Conservation (phyloP, 2,888 invertebrate genomes). For the Diaprepes abbreviatus region DNA sequence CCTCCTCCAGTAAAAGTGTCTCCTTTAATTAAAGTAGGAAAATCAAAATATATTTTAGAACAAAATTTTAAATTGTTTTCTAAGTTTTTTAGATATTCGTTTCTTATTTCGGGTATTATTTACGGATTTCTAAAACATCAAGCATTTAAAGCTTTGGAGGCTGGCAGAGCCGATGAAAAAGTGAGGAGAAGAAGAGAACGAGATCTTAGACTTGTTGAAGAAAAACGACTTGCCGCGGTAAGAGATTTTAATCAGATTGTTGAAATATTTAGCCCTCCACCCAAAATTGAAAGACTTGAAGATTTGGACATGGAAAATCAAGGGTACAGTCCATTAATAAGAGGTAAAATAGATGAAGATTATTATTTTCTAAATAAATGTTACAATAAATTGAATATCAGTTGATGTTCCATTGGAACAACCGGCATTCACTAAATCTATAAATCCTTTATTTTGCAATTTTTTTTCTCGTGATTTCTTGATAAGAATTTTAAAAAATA, state of each 20-base stretch:
- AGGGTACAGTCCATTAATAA: neutral
- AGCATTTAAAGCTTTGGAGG: constrained; percentile 24
- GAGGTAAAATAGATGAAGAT: neutral
- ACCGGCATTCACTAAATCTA: no score
- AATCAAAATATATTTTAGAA: neutral
- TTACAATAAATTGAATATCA: no score
- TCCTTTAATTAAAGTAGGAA: constrained; percentile 39
- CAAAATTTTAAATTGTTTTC: neutral
- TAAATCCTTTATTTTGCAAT: no score
- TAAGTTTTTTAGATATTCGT: constrained; percentile 47
- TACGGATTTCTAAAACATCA: constrained; percentile 33
- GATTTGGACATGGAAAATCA: neutral
- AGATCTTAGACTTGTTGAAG: constrained; percentile 27
- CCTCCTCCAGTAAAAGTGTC: constrained; percentile 42
- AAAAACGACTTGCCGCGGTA: constrained; percentile 37
- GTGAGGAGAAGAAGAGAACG: constrained; percentile 21
- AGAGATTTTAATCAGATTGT: constrained; percentile 43
- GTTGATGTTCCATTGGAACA: no score
- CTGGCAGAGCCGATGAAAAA: constrained; percentile 29
- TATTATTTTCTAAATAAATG: no score
- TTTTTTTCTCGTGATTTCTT: no score
- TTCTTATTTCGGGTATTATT: constrained; percentile 36
- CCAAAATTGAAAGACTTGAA: neutral
- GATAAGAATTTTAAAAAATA: no score
- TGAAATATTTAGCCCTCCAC: constrained; percentile 38